These are phyloP conservation scores for Ptiloglossa arizonensis DNA, from an alignment of 1,140 invertebrate genomes.

Conservation along the genomic window DNA sequence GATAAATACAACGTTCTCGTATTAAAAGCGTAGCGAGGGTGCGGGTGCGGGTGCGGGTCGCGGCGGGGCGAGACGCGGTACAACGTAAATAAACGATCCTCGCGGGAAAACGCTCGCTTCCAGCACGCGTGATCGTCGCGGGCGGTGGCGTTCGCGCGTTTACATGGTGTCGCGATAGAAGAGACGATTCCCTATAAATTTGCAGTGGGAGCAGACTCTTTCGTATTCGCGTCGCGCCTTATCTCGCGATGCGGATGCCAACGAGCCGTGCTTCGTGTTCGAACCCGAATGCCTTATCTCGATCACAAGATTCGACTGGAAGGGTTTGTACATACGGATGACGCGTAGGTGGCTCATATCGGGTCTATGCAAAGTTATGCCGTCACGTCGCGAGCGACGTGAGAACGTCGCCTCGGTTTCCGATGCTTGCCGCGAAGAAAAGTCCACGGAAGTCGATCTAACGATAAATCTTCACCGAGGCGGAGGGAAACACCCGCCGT, in stretches of 20 bases:
- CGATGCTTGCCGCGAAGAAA: slow-evolving; percentile 49
- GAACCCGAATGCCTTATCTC: slow-evolving; percentile 58
- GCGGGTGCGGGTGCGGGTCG: too few relatives aligned
- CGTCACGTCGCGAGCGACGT: slow-evolving; percentile 51
- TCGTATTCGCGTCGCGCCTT: slow-evolving; percentile 65
- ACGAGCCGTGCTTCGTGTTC: slow-evolving; percentile 54
- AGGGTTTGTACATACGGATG: slow-evolving; percentile 65
- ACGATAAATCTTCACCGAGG: slow-evolving; percentile 59
- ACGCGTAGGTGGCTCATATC: slow-evolving; percentile 61
- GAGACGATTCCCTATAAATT: slow-evolving; percentile 60
- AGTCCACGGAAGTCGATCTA: slow-evolving; percentile 56
- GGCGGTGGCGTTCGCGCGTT: not conserved
- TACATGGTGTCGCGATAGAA: slow-evolving; percentile 20
- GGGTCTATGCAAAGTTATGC: slow-evolving; percentile 64
- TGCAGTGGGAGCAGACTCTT: slow-evolving; percentile 44
- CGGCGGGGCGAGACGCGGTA: too few relatives aligned
- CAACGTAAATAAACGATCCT: slow-evolving; percentile 6
- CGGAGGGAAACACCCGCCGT: slow-evolving; percentile 22
- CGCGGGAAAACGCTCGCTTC: too few relatives aligned
- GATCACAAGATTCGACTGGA: slow-evolving; percentile 63
- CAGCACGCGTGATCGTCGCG: too few relatives aligned
- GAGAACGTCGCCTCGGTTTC: slow-evolving; percentile 52
- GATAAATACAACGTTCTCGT: not conserved
- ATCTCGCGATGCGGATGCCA: slow-evolving; percentile 60
- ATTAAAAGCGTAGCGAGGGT: too few relatives aligned